These are phyloP conservation scores for Falco naumanni DNA, from an alignment of 2,797 vertebrate species.

Conservation along the genomic window DNA sequence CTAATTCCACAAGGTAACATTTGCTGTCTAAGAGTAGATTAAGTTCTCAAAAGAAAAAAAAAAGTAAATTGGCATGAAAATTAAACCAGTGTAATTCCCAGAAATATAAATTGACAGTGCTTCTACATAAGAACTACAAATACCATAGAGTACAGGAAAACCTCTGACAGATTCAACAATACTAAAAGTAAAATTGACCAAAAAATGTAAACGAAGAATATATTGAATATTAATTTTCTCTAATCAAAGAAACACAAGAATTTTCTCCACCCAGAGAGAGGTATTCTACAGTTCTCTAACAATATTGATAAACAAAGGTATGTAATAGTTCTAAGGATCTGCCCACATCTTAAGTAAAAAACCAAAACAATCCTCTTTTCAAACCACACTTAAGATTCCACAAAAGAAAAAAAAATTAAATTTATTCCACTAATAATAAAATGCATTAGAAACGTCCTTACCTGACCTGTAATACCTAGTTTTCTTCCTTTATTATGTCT, in stretches of 20 bases:
- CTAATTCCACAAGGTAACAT: background rate
- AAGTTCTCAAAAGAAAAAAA: background rate
- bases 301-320: background rate
- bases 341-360: background rate
- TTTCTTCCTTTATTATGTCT: constrained; percentile 74
- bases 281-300: background rate
- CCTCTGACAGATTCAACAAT: background rate
- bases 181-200: background rate
- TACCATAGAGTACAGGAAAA: background rate
- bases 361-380: background rate
- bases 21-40: background rate
- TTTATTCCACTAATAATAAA: background rate
- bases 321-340: background rate
- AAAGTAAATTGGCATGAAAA: background rate
- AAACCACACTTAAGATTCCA: background rate
- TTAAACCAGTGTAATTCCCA: background rate
- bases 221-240: background rate
- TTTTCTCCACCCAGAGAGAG: background rate
- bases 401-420: background rate
- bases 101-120: background rate
- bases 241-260: background rate
- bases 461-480: constrained; percentile 91
- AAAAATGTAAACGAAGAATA: background rate
- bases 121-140: background rate
- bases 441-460: background rate